Base-by-base conservation (phyloP, 2,797 vertebrate species). In the Myotis pilosus region DNA sequence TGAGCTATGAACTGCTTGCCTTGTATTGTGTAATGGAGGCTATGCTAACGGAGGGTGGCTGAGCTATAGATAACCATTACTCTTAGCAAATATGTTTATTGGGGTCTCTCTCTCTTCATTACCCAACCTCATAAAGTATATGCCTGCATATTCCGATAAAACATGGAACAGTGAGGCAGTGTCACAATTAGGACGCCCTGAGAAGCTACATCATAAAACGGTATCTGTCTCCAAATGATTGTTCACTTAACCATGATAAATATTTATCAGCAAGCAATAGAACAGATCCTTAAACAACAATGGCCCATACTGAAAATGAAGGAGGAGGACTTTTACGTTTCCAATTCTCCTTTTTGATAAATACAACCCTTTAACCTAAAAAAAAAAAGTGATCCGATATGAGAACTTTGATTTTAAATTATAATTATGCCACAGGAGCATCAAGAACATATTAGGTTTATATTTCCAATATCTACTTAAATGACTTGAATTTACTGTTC, bases 71-170 rank as follows among this genome's bases (percentile, higher is more conserved):
- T 87, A 98, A 95, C 66, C 96, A 82, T 81, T 95, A 94, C 91
- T 95, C 78, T 97, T 84, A 86, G 95, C 96, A 96, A 97, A 96
- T 96, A 96, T 30, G 84, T 95, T 98, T 97, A 97, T 5, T 97
- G 89, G 94, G 96, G 94, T 97, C 93, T 95, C 74, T 97, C 82
- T 90, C 81, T 96, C 90, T 97, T 97, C 94, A 97, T 89, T 95
- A 96, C 30, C 92, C 86, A 95, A 80, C 74, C 92, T 96, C 96
- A 92, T 92, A 96, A 96, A 97, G 96, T 76, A 95, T 75, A 96
- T 33, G 87, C 64, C 94, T 89, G 87, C 81, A 91, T 93, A 94
- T 94, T 90, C 86, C 49, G 94, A 96, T 94, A 97, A 97, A 97
- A 95, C 17, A 89, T 74, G 55, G n/a, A 96, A 93, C 20, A 49